These are phyloP conservation scores for Aphis craccivora DNA, from an alignment of 1,140 invertebrate species.

Conservation along the genomic window DNA sequence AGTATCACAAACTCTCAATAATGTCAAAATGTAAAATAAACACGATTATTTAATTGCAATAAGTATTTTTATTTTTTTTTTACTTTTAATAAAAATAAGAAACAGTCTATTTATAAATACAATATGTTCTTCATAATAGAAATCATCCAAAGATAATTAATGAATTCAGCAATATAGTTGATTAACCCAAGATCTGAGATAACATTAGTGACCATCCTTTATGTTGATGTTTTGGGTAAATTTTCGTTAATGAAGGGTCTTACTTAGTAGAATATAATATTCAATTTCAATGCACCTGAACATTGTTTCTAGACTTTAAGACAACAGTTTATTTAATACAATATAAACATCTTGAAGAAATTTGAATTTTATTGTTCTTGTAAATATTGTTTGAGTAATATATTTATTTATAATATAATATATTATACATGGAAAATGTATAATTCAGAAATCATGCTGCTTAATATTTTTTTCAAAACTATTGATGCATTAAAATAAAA, in stretches of 20 bases:
- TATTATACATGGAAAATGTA: neutral
- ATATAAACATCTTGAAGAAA: neutral
- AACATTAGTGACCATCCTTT: neutral
- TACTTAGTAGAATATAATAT: neutral
- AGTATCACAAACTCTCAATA: neutral
- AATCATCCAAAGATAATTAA: neutral
- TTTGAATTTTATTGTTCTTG: neutral
- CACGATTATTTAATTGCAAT: neutral
- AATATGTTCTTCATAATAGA: neutral
- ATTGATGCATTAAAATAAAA: no score
- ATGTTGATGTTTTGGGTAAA: neutral
- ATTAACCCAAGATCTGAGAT: neutral
- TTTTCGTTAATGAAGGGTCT: constrained; percentile 31
- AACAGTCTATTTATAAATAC: neutral
- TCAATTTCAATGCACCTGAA: neutral
- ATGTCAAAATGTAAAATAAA: neutral
- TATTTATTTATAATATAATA: neutral
- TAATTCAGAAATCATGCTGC: neutral
- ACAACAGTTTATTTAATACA: neutral
- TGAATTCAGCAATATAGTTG: neutral
- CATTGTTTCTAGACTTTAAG: neutral
- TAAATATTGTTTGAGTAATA: neutral
- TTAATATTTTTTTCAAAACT: no score
- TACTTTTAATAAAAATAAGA: neutral
- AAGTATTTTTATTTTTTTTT: neutral